Evolutionary conservation across 2,797 vertebrate species (phyloP), one percentile per base, ranked within the genome.

Genomic region (Nyctibius grandis): DNA sequence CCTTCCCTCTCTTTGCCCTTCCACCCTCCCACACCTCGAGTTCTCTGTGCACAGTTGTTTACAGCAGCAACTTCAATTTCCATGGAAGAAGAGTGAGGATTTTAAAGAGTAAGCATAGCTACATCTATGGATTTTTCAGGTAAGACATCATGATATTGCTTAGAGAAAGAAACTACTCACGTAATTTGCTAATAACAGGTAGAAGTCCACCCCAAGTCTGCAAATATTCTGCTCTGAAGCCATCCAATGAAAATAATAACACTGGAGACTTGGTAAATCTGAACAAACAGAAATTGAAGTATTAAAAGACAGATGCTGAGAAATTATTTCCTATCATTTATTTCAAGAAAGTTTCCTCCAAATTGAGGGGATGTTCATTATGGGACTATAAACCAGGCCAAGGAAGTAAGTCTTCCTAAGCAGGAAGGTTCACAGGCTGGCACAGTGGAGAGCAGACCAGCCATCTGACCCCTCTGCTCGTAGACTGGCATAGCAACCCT

Each of bases 241-340:
- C 99, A 63, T 99, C 99, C 98, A 99, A 96, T 77, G 99, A 99
- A 97, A 99, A 98, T 21, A 99, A 97, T 93, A 99, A 98, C 65
- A 99, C 96, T 45, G 99, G 99, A 61, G 99, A 97, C 53, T 44
- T 98, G 94, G 98, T 98, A 97, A 99, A 99, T 76, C 99, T 99
- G 96, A 63, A 94, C 74, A 96, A 97, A 85, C 48, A 96, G 70
- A 97, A 96, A 96, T 45, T 14, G 20, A 88, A 70, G 15, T 65
- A 85, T 97, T 91, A 97, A 70, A 89, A 91, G 60, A 75, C 91
- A 91, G 64, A 69, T 28, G 93, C 53, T 34, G 53, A 63, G 73
- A 73, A 95, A 92, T 50, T 73, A 60, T 84, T 91, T 90, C 50
- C 78, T 77, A 40, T 2, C 50, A 67, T 19, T 72, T 22, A 48